A percentile compares a stretch with the other conserved stretches of the same genome.
phyloP scores from a whole-genome alignment of 2,797 vertebrate species.

The Phaenicophaeus curvirostris region DNA sequence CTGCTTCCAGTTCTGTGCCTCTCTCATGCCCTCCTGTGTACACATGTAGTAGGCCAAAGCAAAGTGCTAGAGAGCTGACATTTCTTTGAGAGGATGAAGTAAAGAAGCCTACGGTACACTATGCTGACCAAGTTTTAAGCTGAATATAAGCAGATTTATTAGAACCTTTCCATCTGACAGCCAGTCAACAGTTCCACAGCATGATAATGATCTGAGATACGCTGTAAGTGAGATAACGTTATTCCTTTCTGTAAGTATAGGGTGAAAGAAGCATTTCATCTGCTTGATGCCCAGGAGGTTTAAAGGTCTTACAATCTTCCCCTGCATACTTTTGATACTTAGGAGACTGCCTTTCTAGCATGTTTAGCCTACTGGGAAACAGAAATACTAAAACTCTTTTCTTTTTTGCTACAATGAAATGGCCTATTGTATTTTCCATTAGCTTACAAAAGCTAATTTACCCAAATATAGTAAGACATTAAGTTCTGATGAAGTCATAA shows the following conservation, averaged over 20 bases:
- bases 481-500: slow-evolving; percentile 13
- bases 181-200: background rate
- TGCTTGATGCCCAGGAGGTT: background rate
- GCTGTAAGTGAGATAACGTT: background rate
- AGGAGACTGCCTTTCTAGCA: background rate
- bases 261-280: background rate
- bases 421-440: background rate
- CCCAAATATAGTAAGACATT: background rate
- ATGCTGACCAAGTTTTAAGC: background rate
- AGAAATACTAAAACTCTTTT: background rate
- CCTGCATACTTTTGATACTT: background rate
- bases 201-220: background rate
- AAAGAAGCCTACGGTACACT: background rate
- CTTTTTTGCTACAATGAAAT: background rate
- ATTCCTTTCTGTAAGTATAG: background rate
- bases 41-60: slow-evolving; percentile 26
- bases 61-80: background rate
- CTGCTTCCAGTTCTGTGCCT: slow-evolving; percentile 36
- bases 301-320: background rate
- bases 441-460: background rate
- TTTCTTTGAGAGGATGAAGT: background rate
- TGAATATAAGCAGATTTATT: background rate
- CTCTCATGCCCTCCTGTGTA: slow-evolving; percentile 71
- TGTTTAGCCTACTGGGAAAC: background rate
- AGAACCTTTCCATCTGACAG: background rate